phyloP scores from a whole-genome alignment of 2,888 invertebrate species.

The Lasioglossum marginatum region DNA sequence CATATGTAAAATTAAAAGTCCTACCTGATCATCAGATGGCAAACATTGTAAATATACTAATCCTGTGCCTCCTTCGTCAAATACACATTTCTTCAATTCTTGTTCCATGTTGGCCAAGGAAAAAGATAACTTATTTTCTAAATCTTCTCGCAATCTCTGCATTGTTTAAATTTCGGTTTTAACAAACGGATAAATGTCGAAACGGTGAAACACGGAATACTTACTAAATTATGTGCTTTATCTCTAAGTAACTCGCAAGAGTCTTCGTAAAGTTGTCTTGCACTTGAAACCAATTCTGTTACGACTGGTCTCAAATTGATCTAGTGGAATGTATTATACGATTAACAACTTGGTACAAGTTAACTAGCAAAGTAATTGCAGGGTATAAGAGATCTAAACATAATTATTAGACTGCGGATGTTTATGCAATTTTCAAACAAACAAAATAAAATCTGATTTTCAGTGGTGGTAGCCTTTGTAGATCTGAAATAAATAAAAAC shows the following conservation, averaged over 20 bases:
- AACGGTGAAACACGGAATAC: constrained; percentile 48
- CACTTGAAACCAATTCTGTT: constrained; percentile 90
- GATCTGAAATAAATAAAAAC: no score
- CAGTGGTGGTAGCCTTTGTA: no score
- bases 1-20: background rate
- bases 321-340: constrained; percentile 74
- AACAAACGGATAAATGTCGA: constrained; percentile 15
- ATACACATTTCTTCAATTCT: constrained; percentile 89
- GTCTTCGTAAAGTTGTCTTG: constrained; percentile 90
- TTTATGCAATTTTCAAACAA: no score
- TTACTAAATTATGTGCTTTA: constrained; percentile 88
- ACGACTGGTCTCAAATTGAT: constrained; percentile 90
- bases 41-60: constrained; percentile 87
- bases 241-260: constrained; percentile 90
- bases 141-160: constrained; percentile 88
- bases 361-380: constrained; percentile 24
- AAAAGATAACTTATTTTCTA: constrained; percentile 89
- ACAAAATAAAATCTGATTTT: no score
- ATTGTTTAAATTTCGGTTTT: constrained; percentile 40
- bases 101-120: constrained; percentile 90
- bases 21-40: constrained; percentile 85
- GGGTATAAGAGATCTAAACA: constrained; percentile 33
- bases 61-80: constrained; percentile 86
- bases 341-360: background rate
- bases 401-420: background rate